These are phyloP conservation scores for Neocrepidodera transversa DNA, from an alignment of 2,888 invertebrate genomes.

Conservation along the genomic window DNA sequence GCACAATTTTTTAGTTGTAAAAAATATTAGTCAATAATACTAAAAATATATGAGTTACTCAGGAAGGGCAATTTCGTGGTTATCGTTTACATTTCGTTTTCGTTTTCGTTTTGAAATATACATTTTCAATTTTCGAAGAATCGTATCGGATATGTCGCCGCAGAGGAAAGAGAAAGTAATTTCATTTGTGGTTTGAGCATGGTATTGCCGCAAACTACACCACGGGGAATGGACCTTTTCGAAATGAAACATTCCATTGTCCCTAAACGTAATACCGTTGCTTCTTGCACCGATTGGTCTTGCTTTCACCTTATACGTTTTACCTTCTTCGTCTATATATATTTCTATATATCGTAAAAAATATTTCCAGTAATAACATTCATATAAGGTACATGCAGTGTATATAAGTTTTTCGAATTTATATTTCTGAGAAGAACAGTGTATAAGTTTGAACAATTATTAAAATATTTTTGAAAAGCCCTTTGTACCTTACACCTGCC, in stretches of 20 bases:
- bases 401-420: too few species aligned
- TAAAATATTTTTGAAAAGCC: too few species aligned
- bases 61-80: too few species aligned
- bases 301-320: conserved; percentile 33
- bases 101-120: conserved; percentile 14
- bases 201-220: conserved; percentile 41
- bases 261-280: conserved; percentile 42
- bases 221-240: conserved; percentile 43
- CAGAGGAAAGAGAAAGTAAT: conserved; percentile 34
- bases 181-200: conserved; percentile 42
- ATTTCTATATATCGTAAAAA: conserved; percentile 28
- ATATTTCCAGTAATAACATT: too few species aligned
- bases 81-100: background rate
- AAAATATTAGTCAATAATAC: too few species aligned
- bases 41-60: too few species aligned
- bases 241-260: conserved; percentile 47
- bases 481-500: too few species aligned
- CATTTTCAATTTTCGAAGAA: conserved; percentile 32
- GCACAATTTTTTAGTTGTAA: too few species aligned
- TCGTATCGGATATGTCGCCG: conserved; percentile 27
- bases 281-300: conserved; percentile 33
- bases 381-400: too few species aligned
- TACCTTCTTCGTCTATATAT: too few species aligned
- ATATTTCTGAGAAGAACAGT: too few species aligned
- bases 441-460: too few species aligned